phyloP scores from a whole-genome alignment of 2,888 invertebrate genomes.

The Eudemis profundana region DNA sequence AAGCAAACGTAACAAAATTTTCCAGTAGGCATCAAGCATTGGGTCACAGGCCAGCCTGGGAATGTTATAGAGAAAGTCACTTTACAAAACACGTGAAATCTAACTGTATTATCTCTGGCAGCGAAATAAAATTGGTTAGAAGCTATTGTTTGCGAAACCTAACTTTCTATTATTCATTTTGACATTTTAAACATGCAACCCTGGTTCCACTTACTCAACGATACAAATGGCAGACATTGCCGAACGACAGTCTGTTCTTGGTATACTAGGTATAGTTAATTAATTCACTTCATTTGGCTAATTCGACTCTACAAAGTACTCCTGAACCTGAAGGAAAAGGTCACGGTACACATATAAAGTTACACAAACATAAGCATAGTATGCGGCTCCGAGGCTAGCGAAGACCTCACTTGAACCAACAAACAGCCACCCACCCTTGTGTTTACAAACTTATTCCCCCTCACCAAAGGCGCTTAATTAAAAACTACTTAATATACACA shows the following conservation, averaged over 20 bases:
- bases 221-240: conserved; percentile 1
- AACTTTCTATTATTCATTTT: conserved; percentile 42
- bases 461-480: conserved; percentile 19
- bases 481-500: background rate
- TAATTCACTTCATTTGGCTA: background rate
- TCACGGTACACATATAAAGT: conserved; percentile 20
- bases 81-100: conserved; percentile 39
- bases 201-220: conserved; percentile 14
- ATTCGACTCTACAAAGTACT: background rate
- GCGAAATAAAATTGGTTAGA: conserved; percentile 36
- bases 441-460: conserved; percentile 65
- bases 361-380: conserved; percentile 22
- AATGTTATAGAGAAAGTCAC: conserved; percentile 40
- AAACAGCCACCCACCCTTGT: conserved; percentile 58
- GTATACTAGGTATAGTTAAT: background rate
- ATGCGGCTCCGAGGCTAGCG: conserved; percentile 35
- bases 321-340: background rate
- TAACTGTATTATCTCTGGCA: conserved; percentile 28
- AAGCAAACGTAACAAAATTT: conserved; percentile 40
- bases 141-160: conserved; percentile 36
- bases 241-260: background rate
- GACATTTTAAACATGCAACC: conserved; percentile 41
- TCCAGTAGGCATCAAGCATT: conserved; percentile 13
- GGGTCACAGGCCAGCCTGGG: conserved; percentile 26
- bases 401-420: conserved; percentile 64